phyloP scores from a whole-genome alignment of 1,140 invertebrate species.

The Campoletis sonorensis region DNA sequence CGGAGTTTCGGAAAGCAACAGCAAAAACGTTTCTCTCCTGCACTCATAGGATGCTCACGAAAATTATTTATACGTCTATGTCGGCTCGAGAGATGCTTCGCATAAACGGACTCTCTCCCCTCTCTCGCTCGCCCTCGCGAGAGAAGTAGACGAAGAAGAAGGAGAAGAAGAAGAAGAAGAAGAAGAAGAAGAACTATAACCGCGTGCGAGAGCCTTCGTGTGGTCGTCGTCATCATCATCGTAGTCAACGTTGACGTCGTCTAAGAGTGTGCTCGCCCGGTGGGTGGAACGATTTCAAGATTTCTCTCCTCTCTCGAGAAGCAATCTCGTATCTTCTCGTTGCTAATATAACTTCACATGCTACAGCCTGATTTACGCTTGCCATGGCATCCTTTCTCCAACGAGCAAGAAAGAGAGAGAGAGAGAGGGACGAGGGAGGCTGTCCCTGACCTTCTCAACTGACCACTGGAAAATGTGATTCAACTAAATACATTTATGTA shows the following conservation, averaged over 20 bases:
- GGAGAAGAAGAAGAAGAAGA: too few species aligned
- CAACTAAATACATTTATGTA: not conserved
- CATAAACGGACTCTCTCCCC: slow-evolving; percentile 45
- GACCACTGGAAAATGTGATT: not conserved
- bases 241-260: slow-evolving; percentile 33
- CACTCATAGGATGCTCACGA: slow-evolving; percentile 34
- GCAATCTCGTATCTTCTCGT: slow-evolving; percentile 28
- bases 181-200: not conserved
- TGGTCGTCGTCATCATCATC: slow-evolving; percentile 54
- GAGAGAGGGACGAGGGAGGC: not conserved
- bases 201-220: not conserved
- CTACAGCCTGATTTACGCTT: slow-evolving; percentile 44
- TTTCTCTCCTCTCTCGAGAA: slow-evolving; percentile 19
- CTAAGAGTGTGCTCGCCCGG: slow-evolving; percentile 6
- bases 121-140: not conserved
- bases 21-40: slow-evolving; percentile 21
- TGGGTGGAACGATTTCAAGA: slow-evolving; percentile 37
- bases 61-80: slow-evolving; percentile 43
- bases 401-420: slow-evolving; percentile 38
- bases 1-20: slow-evolving; percentile 56
- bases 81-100: slow-evolving; percentile 38
- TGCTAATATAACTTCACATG: slow-evolving; percentile 34
- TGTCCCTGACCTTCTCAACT: slow-evolving; percentile 44
- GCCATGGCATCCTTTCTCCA: slow-evolving; percentile 40
- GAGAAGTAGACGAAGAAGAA: too few species aligned